These are phyloP conservation scores for Oncorhynchus mykiss DNA, from an alignment of 2,113 vertebrate species.

Conservation along the genomic window DNA sequence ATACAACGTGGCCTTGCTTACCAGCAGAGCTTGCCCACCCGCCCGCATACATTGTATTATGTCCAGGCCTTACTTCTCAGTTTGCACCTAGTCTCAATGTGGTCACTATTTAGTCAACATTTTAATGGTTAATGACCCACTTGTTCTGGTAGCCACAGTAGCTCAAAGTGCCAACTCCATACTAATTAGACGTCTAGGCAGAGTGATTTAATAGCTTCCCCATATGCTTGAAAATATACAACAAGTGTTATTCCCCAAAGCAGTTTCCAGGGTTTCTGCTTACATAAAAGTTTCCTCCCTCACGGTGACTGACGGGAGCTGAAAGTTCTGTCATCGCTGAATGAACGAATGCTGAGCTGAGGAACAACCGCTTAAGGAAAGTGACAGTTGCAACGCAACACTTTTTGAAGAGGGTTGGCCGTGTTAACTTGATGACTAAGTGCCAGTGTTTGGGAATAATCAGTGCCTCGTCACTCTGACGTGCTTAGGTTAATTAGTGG, in stretches of 20 bases:
- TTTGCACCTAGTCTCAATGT: constrained; percentile 35
- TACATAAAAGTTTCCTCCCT: background rate
- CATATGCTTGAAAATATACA: background rate
- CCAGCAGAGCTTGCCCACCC: constrained; percentile 30
- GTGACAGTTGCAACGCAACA: background rate
- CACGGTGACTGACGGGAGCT: background rate
- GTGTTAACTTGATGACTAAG: constrained; percentile 34
- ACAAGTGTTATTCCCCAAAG: background rate
- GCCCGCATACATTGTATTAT: constrained; percentile 43
- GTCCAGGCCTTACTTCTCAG: constrained; percentile 33
- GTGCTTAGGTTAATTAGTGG: constrained; percentile 38
- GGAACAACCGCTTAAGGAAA: background rate
- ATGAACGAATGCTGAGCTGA: background rate
- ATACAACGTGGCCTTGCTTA: constrained; percentile 61
- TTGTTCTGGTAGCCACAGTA: too few species aligned
- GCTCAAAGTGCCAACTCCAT: background rate
- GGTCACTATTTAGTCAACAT: too few species aligned
- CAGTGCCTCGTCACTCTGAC: constrained; percentile 34
- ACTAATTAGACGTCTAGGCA: background rate
- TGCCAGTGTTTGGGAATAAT: constrained; percentile 35
- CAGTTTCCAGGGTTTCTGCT: background rate
- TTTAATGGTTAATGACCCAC: too few species aligned
- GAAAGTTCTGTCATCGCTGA: background rate
- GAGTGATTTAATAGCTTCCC: background rate
- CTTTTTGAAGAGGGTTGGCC: background rate